Conservation (phyloP, 2,797 vertebrate species). For the Scyliorhinus canicula region DNA sequence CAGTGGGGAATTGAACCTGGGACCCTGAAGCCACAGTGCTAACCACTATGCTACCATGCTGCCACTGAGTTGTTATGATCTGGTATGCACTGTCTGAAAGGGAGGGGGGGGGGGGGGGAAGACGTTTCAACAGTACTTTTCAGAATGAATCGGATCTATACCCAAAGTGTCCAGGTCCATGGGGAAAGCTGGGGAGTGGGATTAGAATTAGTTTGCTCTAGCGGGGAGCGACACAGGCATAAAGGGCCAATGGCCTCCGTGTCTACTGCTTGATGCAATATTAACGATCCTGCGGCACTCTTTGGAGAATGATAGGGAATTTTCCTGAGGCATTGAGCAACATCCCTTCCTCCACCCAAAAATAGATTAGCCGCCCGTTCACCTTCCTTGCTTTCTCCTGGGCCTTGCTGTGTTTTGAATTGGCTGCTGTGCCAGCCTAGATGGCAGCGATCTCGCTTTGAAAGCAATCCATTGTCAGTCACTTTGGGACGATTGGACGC, state of each 20-base stretch:
- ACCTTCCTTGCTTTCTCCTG: neutral
- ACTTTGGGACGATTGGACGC: neutral
- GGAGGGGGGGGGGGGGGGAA: no score
- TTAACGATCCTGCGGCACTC: neutral
- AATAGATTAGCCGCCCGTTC: neutral
- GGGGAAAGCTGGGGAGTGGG: neutral
- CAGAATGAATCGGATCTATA: neutral
- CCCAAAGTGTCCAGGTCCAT: neutral
- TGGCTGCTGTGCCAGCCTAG: no score
- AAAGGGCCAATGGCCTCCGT: neutral
- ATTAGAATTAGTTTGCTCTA: neutral
- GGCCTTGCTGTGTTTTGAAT: neutral
- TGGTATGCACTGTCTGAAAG: neutral
- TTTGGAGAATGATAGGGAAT: neutral
- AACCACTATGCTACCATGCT: no score
- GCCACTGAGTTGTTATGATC: neutral
- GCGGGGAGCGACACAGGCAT: no score
- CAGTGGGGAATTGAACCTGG: no score
- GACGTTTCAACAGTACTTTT: neutral
- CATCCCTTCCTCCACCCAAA: neutral
- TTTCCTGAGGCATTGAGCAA: neutral
- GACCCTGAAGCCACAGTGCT: no score
- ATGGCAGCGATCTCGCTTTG: neutral
- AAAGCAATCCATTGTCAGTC: neutral
- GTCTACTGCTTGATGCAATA: neutral